Conservation (phyloP, 1,140 invertebrate species). For the Apis laboriosa region DNA sequence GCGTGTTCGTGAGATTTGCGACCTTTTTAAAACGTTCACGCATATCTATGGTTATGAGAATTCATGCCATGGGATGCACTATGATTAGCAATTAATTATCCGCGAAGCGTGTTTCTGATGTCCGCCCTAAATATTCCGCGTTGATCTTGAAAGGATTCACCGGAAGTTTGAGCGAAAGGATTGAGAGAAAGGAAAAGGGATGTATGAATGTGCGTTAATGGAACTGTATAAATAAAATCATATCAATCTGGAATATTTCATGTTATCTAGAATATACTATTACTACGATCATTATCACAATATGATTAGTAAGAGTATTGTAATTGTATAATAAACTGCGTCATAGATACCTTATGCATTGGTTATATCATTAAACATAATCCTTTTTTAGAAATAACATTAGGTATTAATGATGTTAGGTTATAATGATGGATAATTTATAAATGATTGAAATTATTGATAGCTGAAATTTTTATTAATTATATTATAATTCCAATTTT, state of each 20-base stretch:
- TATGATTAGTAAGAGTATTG: conserved; percentile 78
- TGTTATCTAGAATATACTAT: conserved; percentile 69
- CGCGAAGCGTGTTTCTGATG: conserved; percentile 13
- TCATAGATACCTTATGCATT: conserved; percentile 70
- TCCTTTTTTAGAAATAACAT: neutral
- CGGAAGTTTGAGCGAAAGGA: neutral
- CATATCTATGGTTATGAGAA: neutral
- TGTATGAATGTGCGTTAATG: conserved; percentile 15
- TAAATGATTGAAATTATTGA: neutral
- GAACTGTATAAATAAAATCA: conserved; percentile 80
- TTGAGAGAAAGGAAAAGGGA: neutral
- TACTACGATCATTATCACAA: conserved; percentile 72
- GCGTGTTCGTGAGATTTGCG: conserved; percentile 31
- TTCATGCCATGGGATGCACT: neutral
- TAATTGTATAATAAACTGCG: conserved; percentile 81
- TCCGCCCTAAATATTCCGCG: conserved; percentile 11
- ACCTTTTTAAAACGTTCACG: conserved; percentile 29
- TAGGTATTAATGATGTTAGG: neutral
- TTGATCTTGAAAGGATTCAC: neutral
- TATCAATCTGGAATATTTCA: conserved; percentile 79
- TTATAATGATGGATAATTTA: neutral
- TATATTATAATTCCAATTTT: neutral
- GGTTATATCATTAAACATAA: neutral
- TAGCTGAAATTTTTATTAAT: neutral
- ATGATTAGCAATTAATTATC: conserved; percentile 29